phyloP scores from a whole-genome alignment of 2,113 vertebrate genomes.

The Bungarus multicinctus region DNA sequence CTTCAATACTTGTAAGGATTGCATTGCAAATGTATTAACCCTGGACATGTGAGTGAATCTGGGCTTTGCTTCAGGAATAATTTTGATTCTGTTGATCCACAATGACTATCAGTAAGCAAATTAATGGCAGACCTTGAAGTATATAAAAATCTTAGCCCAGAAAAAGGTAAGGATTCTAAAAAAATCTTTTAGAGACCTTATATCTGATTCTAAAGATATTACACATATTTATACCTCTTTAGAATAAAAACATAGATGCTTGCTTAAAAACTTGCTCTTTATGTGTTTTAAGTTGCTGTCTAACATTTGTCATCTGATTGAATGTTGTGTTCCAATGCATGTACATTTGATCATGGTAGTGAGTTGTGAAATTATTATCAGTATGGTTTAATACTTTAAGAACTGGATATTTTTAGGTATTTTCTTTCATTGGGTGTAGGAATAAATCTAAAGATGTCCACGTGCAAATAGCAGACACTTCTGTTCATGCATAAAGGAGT shows the following conservation, averaged over 20 bases:
- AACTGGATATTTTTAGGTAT: not conserved
- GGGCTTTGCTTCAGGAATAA: constrained; percentile 57
- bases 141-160: constrained; percentile 88
- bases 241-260: not conserved
- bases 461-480: not conserved
- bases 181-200: not conserved
- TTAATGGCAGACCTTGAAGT: constrained; percentile 96
- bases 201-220: not conserved
- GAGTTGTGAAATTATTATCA: not conserved
- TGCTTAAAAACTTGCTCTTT: constrained; percentile 23
- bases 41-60: constrained; percentile 45
- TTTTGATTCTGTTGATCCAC: constrained; percentile 58
- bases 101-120: constrained; percentile 66
- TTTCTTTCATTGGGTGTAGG: constrained; percentile 11
- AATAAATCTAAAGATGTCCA: constrained; percentile 7
- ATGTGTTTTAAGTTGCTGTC: constrained; percentile 10
- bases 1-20: constrained; percentile 38
- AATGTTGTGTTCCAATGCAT: not conserved
- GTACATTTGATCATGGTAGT: not conserved
- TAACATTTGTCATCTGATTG: constrained; percentile 17
- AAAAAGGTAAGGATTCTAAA: constrained; percentile 81
- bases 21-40: constrained; percentile 40
- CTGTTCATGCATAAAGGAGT: not conserved
- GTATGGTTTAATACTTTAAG: not conserved
- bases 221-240: constrained; percentile 16